Conservation (phyloP, 2,797 vertebrate genomes). For the Argyrosomus regius region DNA sequence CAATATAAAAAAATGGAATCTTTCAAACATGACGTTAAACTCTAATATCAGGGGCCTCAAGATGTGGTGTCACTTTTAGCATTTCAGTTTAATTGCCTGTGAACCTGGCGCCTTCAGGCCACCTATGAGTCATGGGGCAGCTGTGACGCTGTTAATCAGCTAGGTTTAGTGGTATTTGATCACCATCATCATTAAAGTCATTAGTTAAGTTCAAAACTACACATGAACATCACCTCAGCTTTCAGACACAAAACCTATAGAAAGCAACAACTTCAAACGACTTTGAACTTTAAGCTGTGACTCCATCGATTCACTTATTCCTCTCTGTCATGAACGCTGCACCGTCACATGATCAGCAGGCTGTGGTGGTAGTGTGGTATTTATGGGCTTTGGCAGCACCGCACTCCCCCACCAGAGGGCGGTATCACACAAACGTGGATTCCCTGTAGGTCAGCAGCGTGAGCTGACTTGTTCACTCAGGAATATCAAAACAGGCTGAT, state of each 20-base stretch:
- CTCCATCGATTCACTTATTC: neutral
- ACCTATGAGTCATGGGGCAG: no score
- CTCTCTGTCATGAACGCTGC: neutral
- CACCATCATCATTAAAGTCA: no score
- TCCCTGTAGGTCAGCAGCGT: slow-evolving; percentile 37
- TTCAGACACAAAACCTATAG: no score
- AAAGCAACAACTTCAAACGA: no score
- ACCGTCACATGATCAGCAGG: neutral
- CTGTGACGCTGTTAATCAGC: neutral
- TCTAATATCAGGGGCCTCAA: neutral
- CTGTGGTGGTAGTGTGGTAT: neutral
- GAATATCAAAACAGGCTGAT: slow-evolving; percentile 54
- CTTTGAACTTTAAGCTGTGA: neutral
- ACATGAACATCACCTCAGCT: no score
- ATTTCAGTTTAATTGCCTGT: neutral
- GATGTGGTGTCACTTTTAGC: neutral
- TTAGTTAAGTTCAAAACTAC: no score
- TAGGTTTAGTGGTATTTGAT: neutral
- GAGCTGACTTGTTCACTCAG: slow-evolving; percentile 63
- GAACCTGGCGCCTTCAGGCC: neutral
- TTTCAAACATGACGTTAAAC: neutral
- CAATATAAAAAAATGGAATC: neutral
- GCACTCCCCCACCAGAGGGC: slow-evolving; percentile 68
- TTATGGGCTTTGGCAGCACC: neutral
- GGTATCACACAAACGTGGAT: slow-evolving; percentile 47